Evolutionary conservation across 2,888 invertebrate species (phyloP).

Genomic region (Glomeris marginata): DNA sequence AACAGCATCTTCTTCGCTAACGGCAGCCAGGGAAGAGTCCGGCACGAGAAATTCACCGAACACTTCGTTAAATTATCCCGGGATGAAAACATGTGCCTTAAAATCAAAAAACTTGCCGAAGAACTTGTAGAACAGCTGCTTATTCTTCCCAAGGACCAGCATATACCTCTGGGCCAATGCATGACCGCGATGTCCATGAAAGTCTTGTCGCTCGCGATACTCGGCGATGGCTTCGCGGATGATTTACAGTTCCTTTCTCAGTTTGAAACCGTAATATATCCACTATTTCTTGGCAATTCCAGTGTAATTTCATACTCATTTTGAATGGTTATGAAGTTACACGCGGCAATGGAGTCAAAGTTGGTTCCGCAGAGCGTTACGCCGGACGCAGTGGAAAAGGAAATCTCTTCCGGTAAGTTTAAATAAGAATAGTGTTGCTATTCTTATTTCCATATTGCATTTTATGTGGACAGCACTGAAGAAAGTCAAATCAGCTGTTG

Average conservation of each 20-base stretch:
- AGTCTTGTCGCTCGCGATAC: conserved; percentile 20
- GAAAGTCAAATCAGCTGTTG: no score
- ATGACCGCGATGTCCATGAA: conserved; percentile 26
- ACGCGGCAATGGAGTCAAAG: no score
- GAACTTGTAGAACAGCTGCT: conserved; percentile 24
- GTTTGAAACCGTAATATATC: conserved; percentile 27
- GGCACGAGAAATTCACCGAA: conserved; percentile 6
- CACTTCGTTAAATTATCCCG: no score
- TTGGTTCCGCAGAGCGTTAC: no score
- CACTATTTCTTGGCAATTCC: no score
- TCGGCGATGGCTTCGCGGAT: conserved; percentile 24
- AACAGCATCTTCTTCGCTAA: conserved; percentile 14
- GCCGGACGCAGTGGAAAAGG: no score
- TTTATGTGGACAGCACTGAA: neutral
- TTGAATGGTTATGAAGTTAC: conserved; percentile 2
- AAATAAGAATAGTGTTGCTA: conserved; percentile 12
- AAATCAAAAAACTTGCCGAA: conserved; percentile 19
- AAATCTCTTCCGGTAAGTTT: no score
- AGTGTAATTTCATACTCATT: conserved; percentile 1
- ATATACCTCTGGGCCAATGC: conserved; percentile 25
- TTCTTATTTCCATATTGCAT: neutral
- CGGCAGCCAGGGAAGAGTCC: conserved; percentile 14
- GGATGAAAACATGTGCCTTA: no score
- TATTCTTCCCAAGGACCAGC: conserved; percentile 24
- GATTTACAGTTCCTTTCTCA: conserved; percentile 22